Evolutionary conservation across 2,888 invertebrate genomes (phyloP), one percentile per base, ranked within the genome.

Genomic region (Cheilosia scutellata): DNA sequence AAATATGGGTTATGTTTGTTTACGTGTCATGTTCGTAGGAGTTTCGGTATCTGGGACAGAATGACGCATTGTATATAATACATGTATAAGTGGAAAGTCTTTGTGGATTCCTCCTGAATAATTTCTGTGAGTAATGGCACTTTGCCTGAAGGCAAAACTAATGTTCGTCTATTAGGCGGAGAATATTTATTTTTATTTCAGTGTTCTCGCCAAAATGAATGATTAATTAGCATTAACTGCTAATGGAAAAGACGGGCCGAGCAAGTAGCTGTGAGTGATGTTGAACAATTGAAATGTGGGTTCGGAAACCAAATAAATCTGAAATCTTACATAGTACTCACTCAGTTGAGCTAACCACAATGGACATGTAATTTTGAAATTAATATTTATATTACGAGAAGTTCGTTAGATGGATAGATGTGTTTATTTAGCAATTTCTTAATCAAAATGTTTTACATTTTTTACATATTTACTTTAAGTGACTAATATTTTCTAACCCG

Each of bases 91-190:
- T 80, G 57, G 71, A 68, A 71, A 72, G 72, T 53, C 27, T 20
- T 72, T 71, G 72, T 76, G 66, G 76, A 72, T 82, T 86, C 66
- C 57, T 77, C 57, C 63, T 70, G 68, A 77, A 86, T 86, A 82
- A 86, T 86, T 86, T 77, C 76, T 63, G 71, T 86, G 82, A 72
- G 86, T 86, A 86, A 86, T 86, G 82, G 82, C 86, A 62, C 72
- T 82, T 51, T 57, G 82, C 62, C 72, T 53, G 37, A 51, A 58
- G 76, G 82, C 72, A 31, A 68, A 55, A 86, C 82, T 82, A 86
- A 86, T 86, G 86, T 77, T 82, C 76, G 70, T 77, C 82, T 77
- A 72, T 77, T 71, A 72, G 62, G 57, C 66, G 60, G 49, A 53
- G 47, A 71, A 68, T 77, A 72, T 86, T 77, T 86, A 82, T 86